Evolutionary conservation across 2,888 invertebrate genomes (phyloP).

Genomic region (Stegana nigrithorax): DNA sequence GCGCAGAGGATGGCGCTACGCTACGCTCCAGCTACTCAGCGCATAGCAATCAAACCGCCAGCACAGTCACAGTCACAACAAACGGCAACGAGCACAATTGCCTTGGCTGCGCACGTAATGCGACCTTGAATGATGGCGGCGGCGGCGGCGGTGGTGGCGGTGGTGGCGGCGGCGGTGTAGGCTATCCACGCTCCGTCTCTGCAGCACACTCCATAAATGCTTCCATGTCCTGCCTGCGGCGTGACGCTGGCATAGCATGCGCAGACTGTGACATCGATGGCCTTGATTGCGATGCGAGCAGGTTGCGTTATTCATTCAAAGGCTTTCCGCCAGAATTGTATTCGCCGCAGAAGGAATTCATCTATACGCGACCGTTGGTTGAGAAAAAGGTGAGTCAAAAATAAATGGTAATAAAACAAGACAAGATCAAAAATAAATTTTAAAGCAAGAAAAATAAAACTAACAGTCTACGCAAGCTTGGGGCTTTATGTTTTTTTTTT

Average conservation of each 20-base stretch:
- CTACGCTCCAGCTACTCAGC: slow-evolving; percentile 32
- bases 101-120: background rate
- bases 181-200: background rate
- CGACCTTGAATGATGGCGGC: slow-evolving; percentile 1
- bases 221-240: background rate
- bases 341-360: slow-evolving; percentile 60
- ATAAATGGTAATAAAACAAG: no score
- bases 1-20: slow-evolving; percentile 26
- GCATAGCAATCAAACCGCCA: slow-evolving; percentile 29
- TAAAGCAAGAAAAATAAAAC: no score
- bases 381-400: slow-evolving; percentile 57
- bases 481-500: background rate
- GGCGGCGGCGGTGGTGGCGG: background rate
- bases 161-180: background rate
- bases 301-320: slow-evolving; percentile 55
- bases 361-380: slow-evolving; percentile 54
- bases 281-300: slow-evolving; percentile 30
- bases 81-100: slow-evolving; percentile 7
- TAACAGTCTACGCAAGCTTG: no score
- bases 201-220: background rate
- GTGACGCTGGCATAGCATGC: background rate
- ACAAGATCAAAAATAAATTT: no score
- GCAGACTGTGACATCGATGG: slow-evolving; percentile 29
- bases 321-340: slow-evolving; percentile 61
- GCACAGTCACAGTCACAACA: slow-evolving; percentile 33